Percentiles rank a stretch among this genome's conserved stretches.
phyloP scores from a whole-genome alignment of 2,113 vertebrate species.

The Macquaria ambigua region DNA sequence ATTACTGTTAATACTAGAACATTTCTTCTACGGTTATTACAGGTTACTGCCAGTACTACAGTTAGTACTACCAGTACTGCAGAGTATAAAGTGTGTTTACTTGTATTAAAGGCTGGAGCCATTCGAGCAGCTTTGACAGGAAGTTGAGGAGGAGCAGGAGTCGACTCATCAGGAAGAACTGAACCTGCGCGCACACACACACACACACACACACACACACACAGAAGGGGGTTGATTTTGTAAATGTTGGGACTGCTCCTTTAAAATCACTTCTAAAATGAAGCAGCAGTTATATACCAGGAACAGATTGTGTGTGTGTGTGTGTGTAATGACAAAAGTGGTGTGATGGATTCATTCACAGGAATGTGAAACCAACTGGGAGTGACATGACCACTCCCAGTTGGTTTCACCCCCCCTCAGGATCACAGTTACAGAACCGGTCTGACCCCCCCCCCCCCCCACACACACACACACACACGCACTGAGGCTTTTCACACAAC shows the following conservation, averaged over 20 bases:
- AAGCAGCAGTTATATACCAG: no score
- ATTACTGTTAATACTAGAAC: no score
- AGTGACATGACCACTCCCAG: no score
- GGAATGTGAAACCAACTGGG: no score
- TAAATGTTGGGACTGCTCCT: no score
- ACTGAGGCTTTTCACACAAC: no score
- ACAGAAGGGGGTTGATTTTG: not conserved
- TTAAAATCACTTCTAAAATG: no score
- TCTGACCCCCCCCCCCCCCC: not conserved
- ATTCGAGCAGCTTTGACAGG: constrained; percentile 31
- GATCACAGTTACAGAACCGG: not conserved
- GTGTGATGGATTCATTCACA: no score
- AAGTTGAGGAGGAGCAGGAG: not conserved
- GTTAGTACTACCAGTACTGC: not conserved
- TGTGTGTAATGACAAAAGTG: no score
- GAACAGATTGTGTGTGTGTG: no score
- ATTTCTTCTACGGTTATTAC: not conserved
- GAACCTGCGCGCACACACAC: constrained; percentile 31
- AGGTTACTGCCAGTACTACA: not conserved
- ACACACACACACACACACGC: not conserved
- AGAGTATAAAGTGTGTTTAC: not conserved
- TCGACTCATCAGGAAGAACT: constrained; percentile 37
- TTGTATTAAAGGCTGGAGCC: not conserved
- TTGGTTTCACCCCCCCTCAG: not conserved
- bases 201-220: not conserved